phyloP scores from a whole-genome alignment of 2,888 invertebrate genomes.

The Pristionchus fissidentatus region DNA sequence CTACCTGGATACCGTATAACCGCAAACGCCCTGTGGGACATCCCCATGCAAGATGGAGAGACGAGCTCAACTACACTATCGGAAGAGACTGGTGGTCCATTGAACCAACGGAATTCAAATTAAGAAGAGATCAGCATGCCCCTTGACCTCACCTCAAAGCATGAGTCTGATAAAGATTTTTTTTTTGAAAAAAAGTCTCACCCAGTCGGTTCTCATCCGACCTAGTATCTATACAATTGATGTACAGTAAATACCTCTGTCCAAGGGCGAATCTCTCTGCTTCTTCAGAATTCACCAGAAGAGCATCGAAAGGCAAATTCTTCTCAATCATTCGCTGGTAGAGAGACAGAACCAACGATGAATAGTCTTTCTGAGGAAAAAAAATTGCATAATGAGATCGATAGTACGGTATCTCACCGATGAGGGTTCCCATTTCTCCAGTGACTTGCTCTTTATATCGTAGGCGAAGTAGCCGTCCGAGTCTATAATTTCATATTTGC shows the following conservation, averaged over 20 bases:
- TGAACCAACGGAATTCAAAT: too few species aligned
- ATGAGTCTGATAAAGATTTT: too few species aligned
- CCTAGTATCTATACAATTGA: too few species aligned
- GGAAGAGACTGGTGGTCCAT: too few species aligned
- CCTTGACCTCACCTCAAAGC: too few species aligned
- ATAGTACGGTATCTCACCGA: background rate
- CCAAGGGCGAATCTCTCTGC: background rate
- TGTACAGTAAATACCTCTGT: slow-evolving; percentile 18
- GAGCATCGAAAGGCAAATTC: slow-evolving; percentile 15
- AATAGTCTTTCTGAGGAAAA: background rate
- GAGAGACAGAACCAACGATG: slow-evolving; percentile 32
- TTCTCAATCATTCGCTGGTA: slow-evolving; percentile 1
- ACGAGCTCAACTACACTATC: too few species aligned
- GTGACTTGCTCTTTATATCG: slow-evolving; percentile 9
- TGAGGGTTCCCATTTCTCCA: slow-evolving; percentile 37
- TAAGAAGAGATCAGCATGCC: too few species aligned
- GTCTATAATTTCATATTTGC: background rate
- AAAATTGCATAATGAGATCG: background rate
- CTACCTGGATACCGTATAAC: too few species aligned
- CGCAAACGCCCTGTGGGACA: too few species aligned
- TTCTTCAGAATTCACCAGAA: background rate
- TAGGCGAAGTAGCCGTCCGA: slow-evolving; percentile 42
- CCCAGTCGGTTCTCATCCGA: too few species aligned
- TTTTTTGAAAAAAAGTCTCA: too few species aligned
- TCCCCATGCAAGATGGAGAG: too few species aligned